A percentile compares a stretch with the other conserved stretches of the same genome.
These are phyloP conservation scores for Anadara kagoshimensis DNA, from an alignment of 1,140 invertebrate species.

Conservation along the genomic window DNA sequence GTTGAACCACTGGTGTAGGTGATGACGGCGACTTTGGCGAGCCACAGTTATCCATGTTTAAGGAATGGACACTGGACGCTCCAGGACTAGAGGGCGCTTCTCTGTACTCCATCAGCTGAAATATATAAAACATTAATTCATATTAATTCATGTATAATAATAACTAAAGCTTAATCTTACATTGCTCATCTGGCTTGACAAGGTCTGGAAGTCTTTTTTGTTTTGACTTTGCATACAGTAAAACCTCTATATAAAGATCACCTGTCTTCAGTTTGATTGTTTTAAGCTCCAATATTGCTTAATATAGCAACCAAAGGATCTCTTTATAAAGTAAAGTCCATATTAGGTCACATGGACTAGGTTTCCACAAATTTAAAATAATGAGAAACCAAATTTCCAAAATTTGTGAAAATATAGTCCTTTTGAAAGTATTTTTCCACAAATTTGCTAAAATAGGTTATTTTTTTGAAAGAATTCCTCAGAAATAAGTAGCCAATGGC, in stretches of 20 bases:
- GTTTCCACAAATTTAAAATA: too few species aligned
- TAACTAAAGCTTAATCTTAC: neutral
- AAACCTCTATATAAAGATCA: neutral
- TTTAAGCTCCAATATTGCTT: too few species aligned
- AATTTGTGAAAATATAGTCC: too few species aligned
- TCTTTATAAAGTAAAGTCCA: too few species aligned
- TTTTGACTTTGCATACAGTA: conserved; percentile 3
- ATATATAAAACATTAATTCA: conserved; percentile 10
- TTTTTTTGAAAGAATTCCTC: too few species aligned
- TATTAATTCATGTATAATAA: neutral
- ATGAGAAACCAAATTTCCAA: too few species aligned
- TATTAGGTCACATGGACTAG: too few species aligned
- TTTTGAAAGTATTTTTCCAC: too few species aligned
- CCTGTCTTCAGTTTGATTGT: too few species aligned
- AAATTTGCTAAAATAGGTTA: too few species aligned
- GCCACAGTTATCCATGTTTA: conserved; percentile 40
- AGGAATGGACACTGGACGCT: conserved; percentile 55
- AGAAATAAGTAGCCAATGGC: too few species aligned
- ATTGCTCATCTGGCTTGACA: neutral
- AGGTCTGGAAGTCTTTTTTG: neutral
- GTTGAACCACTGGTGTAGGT: conserved; percentile 40
- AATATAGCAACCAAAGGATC: too few species aligned
- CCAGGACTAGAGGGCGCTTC: conserved; percentile 65
- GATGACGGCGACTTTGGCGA: conserved; percentile 60
- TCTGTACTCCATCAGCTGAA: conserved; percentile 69